phyloP scores from a whole-genome alignment of 2,797 vertebrate genomes.

The Diplodus puntazzo region DNA sequence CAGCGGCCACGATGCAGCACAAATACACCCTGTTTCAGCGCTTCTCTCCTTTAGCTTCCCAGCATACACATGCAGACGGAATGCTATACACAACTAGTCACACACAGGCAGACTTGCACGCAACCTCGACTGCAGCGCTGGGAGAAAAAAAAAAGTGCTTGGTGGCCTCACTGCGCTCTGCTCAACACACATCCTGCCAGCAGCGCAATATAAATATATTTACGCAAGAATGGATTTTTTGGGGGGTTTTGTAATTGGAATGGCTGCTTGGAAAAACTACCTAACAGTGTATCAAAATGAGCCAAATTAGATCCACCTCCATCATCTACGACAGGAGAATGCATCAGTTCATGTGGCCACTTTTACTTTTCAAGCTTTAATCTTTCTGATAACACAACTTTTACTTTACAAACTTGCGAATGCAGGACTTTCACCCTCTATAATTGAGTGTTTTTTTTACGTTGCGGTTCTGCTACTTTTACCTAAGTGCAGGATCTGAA shows the following conservation, averaged over 20 bases:
- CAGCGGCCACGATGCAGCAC: constrained; percentile 82
- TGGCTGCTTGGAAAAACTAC: not conserved
- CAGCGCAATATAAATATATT: not conserved
- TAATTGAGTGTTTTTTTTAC: not conserved
- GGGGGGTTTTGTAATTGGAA: not conserved
- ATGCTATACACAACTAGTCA: constrained; percentile 46
- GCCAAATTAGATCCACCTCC: not conserved
- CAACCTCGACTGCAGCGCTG: constrained; percentile 13
- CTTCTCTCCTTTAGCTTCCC: constrained; percentile 37
- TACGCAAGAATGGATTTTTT: constrained; percentile 3
- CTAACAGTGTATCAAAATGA: too few species aligned
- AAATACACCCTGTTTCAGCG: constrained; percentile 84
- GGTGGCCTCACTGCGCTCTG: constrained; percentile 6
- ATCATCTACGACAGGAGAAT: not conserved
- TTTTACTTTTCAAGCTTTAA: not conserved
- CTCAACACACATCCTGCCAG: constrained; percentile 15
- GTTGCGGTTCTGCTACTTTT: not conserved
- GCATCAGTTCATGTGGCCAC: not conserved
- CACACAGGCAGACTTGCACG: constrained; percentile 49
- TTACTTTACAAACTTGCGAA: not conserved
- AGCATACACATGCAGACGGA: constrained; percentile 64
- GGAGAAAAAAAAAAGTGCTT: not conserved
- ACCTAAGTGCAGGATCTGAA: not conserved
- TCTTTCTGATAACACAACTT: not conserved
- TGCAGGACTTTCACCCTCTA: not conserved